phyloP scores from a whole-genome alignment of 1,140 invertebrate genomes.

The Apis cerana region DNA sequence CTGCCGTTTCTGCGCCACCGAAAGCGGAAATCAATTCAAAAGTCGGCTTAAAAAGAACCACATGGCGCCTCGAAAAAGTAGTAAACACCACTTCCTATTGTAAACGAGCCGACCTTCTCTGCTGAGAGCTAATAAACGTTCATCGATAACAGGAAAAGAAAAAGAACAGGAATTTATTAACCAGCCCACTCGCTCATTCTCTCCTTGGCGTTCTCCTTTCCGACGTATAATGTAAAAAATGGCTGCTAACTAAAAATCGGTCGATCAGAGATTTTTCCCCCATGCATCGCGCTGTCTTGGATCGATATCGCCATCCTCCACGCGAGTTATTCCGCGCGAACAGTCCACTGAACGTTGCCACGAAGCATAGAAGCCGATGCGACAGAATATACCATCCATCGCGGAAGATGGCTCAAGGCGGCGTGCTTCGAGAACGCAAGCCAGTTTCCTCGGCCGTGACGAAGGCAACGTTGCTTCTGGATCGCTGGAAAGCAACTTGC shows the following conservation, averaged over 20 bases:
- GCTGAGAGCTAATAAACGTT: neutral
- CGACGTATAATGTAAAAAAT: neutral
- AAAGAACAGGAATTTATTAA: neutral
- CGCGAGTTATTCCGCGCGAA: constrained; percentile 25
- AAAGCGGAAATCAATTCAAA: constrained; percentile 37
- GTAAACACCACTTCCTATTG: neutral
- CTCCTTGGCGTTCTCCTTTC: neutral
- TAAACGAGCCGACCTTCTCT: neutral
- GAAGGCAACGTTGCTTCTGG: neutral
- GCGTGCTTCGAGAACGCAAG: neutral
- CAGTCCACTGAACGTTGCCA: constrained; percentile 11
- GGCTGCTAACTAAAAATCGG: neutral
- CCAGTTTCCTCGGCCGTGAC: neutral
- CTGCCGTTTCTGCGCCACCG: neutral
- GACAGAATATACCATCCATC: neutral
- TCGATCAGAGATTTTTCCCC: constrained; percentile 9
- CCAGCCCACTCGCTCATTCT: neutral
- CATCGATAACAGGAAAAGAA: neutral
- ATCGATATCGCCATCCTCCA: constrained; percentile 28
- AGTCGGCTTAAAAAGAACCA: neutral
- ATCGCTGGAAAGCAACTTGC: constrained; percentile 48
- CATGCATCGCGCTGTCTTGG: neutral
- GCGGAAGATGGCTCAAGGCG: constrained; percentile 19
- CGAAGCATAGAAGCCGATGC: neutral
- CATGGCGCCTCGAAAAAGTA: constrained; percentile 1